Base-by-base conservation (phyloP, 2,888 invertebrate species). In the Eremobia ochroleuca region DNA sequence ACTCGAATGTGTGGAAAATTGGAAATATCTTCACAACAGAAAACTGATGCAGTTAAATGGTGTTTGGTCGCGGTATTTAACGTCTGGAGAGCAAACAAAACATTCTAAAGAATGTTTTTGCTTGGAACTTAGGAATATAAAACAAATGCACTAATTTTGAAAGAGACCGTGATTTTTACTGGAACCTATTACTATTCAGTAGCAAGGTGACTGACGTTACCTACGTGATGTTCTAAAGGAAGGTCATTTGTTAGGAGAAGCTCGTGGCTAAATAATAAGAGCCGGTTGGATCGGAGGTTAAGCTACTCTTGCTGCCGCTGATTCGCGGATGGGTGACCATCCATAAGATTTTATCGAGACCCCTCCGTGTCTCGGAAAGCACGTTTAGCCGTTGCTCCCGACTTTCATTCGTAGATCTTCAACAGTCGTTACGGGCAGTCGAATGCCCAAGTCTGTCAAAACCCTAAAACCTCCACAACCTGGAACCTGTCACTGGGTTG, bases 1-100 rank as follows among this genome's bases (percentile, higher is more conserved):
- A 70, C 40, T 49, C 43, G 28, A 43, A 46, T 28, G 37, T n/a
- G 55, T 58, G 37, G 1, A 55, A 40, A 40, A 18, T 18, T 49
- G 0, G 18, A 70, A 70, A 66, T 49, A 62, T 52, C 66, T 65
- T 18, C 34, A 64, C 15, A 34, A 71, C 67, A 49, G 15, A 11
- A 34, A 55, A 69, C 34, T 59, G 58, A 61, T 62, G 40, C 11
- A 34, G 13, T 28, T 31, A 11, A 46, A 59, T 13, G 34, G 46
- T 55, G 13, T 46, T 73, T 74, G 65, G 43, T 62, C 55, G 21
- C 15, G 21, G 28, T 71, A 58, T 76, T 74, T 68, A 66, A 59
- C n/a, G 61, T 52, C 34, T 55, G 13, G 18, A 34, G 37, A 64
- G 18, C 15, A 65, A 72, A 76, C 46, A 76, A 71, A 65, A 70